Evolutionary conservation across 2,888 invertebrate genomes (phyloP).

Genomic region (Seira musarum): DNA sequence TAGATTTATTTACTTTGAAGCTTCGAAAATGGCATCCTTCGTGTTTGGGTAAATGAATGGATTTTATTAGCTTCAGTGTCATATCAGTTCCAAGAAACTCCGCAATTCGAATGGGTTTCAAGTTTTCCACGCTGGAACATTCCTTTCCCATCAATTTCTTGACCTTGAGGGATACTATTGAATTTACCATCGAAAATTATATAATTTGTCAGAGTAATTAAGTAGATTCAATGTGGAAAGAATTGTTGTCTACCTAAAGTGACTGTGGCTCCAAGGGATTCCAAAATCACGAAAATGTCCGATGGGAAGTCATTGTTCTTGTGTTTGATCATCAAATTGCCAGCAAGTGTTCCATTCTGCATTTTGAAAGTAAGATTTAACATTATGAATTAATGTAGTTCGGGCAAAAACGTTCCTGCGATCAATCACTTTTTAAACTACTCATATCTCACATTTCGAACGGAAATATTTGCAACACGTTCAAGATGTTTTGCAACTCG

Average conservation of each 20-base stretch:
- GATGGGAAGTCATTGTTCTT: slow-evolving; percentile 80
- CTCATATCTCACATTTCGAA: slow-evolving; percentile 78
- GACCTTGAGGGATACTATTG: not conserved
- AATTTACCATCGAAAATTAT: slow-evolving; percentile 52
- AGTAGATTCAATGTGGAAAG: not conserved
- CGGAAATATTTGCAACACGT: slow-evolving; percentile 80
- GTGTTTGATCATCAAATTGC: slow-evolving; percentile 82
- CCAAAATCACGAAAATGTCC: slow-evolving; percentile 79
- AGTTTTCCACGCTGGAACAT: slow-evolving; percentile 44
- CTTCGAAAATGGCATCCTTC: slow-evolving; percentile 76
- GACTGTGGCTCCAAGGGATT: slow-evolving; percentile 70
- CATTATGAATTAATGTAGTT: too few species aligned
- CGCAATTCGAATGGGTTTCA: slow-evolving; percentile 70
- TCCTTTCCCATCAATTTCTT: not conserved
- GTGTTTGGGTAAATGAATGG: slow-evolving; percentile 70
- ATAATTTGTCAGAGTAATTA: slow-evolving; percentile 27
- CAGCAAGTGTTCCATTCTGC: slow-evolving; percentile 77
- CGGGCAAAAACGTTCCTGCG: too few species aligned
- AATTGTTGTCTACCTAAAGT: not conserved
- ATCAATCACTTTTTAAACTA: slow-evolving; percentile 38
- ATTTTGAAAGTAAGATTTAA: too few species aligned
- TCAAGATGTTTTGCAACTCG: slow-evolving; percentile 79
- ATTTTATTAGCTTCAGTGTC: slow-evolving; percentile 78
- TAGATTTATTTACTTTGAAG: slow-evolving; percentile 79
- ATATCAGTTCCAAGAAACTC: slow-evolving; percentile 79